These are phyloP conservation scores for Anguilla marmorata DNA, from an alignment of 2,797 vertebrate genomes.

Conservation along the genomic window DNA sequence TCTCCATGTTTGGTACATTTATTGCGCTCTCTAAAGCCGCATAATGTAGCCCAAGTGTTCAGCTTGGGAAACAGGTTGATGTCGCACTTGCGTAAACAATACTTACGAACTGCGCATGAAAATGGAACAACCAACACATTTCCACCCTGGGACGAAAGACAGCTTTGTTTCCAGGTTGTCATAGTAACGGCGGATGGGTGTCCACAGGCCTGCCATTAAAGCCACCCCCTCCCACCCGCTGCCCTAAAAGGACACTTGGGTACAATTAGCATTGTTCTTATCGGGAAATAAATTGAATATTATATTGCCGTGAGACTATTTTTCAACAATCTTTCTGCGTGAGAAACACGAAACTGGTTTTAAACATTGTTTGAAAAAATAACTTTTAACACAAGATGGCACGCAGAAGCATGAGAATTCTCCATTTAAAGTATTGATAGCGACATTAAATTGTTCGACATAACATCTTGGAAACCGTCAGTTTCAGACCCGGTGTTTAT, in stretches of 20 bases:
- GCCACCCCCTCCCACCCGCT: slow-evolving; percentile 45
- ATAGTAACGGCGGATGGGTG: slow-evolving; percentile 63
- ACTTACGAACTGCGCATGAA: slow-evolving; percentile 4
- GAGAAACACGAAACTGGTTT: slow-evolving; percentile 29
- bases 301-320: slow-evolving; percentile 48
- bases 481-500: neutral
- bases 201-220: slow-evolving; percentile 45
- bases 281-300: slow-evolving; percentile 64
- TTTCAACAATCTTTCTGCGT: slow-evolving; percentile 46
- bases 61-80: neutral
- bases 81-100: neutral
- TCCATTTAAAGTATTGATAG: neutral
- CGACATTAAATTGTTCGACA: neutral
- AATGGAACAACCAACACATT: slow-evolving; percentile 49
- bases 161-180: slow-evolving; percentile 72
- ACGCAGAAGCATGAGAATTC: slow-evolving; percentile 11
- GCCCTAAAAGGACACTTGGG: neutral
- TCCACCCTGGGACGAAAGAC: slow-evolving; percentile 63
- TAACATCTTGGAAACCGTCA: neutral
- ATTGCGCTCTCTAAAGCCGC: neutral
- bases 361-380: slow-evolving; percentile 25
- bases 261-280: slow-evolving; percentile 45
- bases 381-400: neutral
- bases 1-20: neutral
- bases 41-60: neutral